Base-by-base conservation (phyloP, 2,113 vertebrate species). In the Colistium nudipinnis region DNA sequence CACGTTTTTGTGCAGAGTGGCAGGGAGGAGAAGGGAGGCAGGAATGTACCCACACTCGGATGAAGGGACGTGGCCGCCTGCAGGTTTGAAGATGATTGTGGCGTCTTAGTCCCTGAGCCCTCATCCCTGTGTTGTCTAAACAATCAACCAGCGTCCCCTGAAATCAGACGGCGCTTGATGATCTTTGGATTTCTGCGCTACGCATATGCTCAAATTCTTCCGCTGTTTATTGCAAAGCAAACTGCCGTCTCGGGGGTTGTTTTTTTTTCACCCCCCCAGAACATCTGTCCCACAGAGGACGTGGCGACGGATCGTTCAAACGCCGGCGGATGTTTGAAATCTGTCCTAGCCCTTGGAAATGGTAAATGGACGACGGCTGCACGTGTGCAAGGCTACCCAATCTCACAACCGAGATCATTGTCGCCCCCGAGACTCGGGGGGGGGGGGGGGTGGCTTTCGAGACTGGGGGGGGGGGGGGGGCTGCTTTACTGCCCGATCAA, bases 11-110 rank as follows among this genome's bases (percentile, higher is more conserved):
- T 7, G 3, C 24, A 19, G 59, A 30, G 55, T 35, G 70, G 53
- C 41, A 60, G 64, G 72, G 65, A 70, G 80, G 74, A 63, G 59
- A 54, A 30, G 4, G n/a, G 60, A 7, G 24, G 63, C 51, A 79
- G 75, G 67, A 74, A 84, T 81, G 45, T 64, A 65, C 49, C 25
- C 43, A 43, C 52, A 12, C 56, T 76, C 78, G 39, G 14, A 41
- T 39, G 22, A 2, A 61, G 70, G 67, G 57, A 61, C 10, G 49
- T 27, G 73, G 33, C 55, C 59, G 62, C 55, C 65, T 53, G 53
- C 64, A 55, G 67, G 28, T 53, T 38, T 11, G 9, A 52, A 28
- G 28, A 55, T 17, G 35, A 47, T 59, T 43, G 49, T 25, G 35
- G 56, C 7, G 44, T 41, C 36, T 45, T 10, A 33, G 36, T 53